phyloP scores from a whole-genome alignment of 2,113 vertebrate genomes.

The Phylloscopus trochilus region DNA sequence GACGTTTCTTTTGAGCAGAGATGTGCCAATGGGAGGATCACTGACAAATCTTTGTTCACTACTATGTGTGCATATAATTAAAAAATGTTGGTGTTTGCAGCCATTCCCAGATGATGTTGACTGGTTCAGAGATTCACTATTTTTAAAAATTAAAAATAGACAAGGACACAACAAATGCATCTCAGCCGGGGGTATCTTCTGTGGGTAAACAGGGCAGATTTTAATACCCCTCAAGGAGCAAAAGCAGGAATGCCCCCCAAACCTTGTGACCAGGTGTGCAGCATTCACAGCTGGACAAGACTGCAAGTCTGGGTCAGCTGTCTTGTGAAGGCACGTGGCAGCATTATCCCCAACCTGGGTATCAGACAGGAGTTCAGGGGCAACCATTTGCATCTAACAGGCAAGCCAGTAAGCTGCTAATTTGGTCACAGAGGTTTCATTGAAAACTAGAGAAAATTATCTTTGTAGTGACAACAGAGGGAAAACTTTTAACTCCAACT shows the following conservation, averaged over 20 bases:
- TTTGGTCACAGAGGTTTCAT: background rate
- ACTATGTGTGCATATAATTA: slow-evolving; percentile 29
- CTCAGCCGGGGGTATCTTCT: background rate
- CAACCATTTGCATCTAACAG: background rate
- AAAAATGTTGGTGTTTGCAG: slow-evolving; percentile 46
- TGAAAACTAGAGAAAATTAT: background rate
- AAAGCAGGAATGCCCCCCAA: background rate
- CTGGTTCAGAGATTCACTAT: background rate
- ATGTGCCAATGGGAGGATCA: slow-evolving; percentile 50
- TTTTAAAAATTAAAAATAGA: background rate
- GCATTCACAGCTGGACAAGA: background rate
- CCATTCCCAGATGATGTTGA: slow-evolving; percentile 1
- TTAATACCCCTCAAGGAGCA: background rate
- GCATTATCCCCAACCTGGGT: background rate
- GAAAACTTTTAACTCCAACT: background rate
- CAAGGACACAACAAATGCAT: background rate
- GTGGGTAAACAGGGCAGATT: background rate
- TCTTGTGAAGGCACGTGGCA: background rate
- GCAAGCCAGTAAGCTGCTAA: background rate
- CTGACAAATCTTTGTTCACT: slow-evolving; percentile 50
- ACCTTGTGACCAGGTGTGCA: background rate
- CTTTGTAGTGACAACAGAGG: background rate
- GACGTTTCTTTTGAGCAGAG: slow-evolving; percentile 41
- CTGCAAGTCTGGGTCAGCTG: background rate
- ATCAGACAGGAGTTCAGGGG: background rate